phyloP scores from a whole-genome alignment of 2,797 vertebrate genomes.

The Anas acuta region DNA sequence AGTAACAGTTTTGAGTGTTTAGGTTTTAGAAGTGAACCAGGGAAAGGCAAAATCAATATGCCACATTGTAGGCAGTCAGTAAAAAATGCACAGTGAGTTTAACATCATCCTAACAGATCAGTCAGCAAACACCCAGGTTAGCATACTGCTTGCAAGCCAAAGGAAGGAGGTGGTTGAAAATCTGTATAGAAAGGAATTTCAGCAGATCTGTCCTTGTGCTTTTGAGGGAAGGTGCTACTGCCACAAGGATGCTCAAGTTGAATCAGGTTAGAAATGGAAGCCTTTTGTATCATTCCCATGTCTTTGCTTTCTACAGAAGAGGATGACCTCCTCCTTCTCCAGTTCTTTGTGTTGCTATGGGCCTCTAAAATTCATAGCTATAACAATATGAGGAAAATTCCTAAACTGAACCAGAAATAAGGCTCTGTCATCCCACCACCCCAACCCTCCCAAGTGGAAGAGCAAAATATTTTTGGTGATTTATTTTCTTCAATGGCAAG shows the following conservation, averaged over 20 bases:
- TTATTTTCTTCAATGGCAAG: not conserved
- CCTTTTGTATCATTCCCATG: rapidly evolving
- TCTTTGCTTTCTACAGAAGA: not conserved
- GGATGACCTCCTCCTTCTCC: no score
- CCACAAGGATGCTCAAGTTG: not conserved
- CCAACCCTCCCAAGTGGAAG: not conserved
- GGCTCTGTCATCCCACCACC: no score
- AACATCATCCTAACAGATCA: conserved; percentile 16
- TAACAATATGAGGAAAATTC: not conserved
- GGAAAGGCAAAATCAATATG: conserved; percentile 54
- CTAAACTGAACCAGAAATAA: not conserved
- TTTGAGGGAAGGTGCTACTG: not conserved
- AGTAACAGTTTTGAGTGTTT: conserved; percentile 48
- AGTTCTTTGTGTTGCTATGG: not conserved
- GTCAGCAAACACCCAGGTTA: not conserved
- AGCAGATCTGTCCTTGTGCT: not conserved
- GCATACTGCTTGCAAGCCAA: not conserved
- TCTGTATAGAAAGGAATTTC: not conserved
- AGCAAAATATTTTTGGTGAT: not conserved
- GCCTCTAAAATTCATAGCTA: not conserved
- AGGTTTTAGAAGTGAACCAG: conserved; percentile 44
- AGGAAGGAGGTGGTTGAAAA: not conserved
- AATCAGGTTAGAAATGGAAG: not conserved
- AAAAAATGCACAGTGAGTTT: conserved; percentile 40
- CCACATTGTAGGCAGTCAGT: conserved; percentile 2